phyloP scores from a whole-genome alignment of 1,140 invertebrate species.

The Spodoptera frugiperda region DNA sequence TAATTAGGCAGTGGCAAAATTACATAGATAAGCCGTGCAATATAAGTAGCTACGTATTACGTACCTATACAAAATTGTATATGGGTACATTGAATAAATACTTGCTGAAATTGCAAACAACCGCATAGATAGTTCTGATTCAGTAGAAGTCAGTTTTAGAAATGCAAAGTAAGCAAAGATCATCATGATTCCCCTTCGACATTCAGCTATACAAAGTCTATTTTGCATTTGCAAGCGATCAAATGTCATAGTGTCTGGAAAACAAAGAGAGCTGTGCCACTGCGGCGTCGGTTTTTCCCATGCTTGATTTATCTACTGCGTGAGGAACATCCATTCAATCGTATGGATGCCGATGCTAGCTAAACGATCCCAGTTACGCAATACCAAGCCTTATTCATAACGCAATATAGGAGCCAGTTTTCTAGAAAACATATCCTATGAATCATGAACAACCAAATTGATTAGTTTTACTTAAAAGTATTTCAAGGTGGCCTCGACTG shows the following conservation, averaged over 20 bases:
- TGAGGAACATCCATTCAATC: slow-evolving; percentile 62
- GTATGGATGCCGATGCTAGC: slow-evolving; percentile 48
- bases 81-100: too few relatives aligned
- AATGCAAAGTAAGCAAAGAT: slow-evolving; percentile 22
- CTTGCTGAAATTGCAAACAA: background rate
- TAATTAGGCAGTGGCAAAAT: slow-evolving; percentile 62
- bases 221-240: slow-evolving; percentile 52
- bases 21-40: slow-evolving; percentile 13
- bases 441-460: slow-evolving; percentile 44
- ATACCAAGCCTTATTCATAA: slow-evolving; percentile 52
- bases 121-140: background rate
- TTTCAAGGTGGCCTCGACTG: slow-evolving; percentile 44
- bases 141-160: background rate
- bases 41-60: background rate
- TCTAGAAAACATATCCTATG: slow-evolving; percentile 4
- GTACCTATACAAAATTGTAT: background rate
- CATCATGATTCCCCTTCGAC: slow-evolving; percentile 41
- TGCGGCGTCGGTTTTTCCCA: slow-evolving; percentile 60
- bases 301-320: slow-evolving; percentile 65
- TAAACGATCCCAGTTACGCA: slow-evolving; percentile 50
- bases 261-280: slow-evolving; percentile 55
- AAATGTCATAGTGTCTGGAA: slow-evolving; percentile 55
- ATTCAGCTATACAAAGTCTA: slow-evolving; percentile 37
- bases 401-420: slow-evolving; percentile 27
- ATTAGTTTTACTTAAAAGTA: slow-evolving; percentile 47